Base-by-base conservation (phyloP, 2,113 vertebrate genomes). In the Indicator maculatus region DNA sequence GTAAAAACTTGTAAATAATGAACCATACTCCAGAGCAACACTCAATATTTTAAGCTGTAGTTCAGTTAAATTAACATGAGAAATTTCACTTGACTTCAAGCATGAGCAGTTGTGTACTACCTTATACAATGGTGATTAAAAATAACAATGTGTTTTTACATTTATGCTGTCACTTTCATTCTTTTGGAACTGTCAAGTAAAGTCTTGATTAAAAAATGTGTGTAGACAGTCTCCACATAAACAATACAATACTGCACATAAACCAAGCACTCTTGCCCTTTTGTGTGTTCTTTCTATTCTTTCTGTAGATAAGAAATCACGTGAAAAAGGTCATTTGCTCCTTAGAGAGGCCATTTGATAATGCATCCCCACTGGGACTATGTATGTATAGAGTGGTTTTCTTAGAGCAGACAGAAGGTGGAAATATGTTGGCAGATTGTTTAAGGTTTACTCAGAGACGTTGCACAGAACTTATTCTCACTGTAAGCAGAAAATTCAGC, bases 51-150 rank as follows among this genome's bases (percentile, higher is more conserved):
- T 47, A 87, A 71, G 14, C 3, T 60, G 12, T 24, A 44, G 21
- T 74, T 77, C 63, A 14, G 14, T 85, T 83, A 63, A 86, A 77
- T 28, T 64, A n/a, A 67, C 0, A 1, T 44, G 18, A 83, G 31
- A 78, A 93, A 71, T 9, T 71, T 41, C 70, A 71, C 36, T 81
- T 66, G n/a, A 77, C 31, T 83, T 89, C 0, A 1, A 73, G 9
- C 9, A 33, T 18, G 28, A 61, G 8, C 52, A 44, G 14, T 44
- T 61, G 11, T 70, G 26, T 0, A 0, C 63, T 81, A 45, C 30
- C 58, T 88, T 81, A 50, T 66, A 44, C 44, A 47, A 41, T 41
- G 17, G 12, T 66, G 30, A 66, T 31, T 31, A 45, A 66, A 66
- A 45, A 66, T 45, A 66, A 66, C 39, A 65, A 30, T 45, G 28